Base-by-base conservation (phyloP, 2,888 invertebrate genomes). In the Amblyjoppa proteus region DNA sequence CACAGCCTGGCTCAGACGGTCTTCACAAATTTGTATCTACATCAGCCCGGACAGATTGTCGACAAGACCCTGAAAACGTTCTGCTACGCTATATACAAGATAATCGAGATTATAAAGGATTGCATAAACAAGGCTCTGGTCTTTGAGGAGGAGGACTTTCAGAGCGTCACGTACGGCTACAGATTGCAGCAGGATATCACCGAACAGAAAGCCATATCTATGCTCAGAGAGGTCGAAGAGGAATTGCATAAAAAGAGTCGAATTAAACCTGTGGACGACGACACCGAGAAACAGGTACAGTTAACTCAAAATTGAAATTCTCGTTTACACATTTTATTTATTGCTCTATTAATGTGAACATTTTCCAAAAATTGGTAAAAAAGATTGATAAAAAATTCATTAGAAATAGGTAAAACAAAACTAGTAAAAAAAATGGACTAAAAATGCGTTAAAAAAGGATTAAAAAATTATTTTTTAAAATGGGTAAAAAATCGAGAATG, bases 61-160 rank as follows among this genome's bases (percentile, higher is more conserved):
- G 98, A 99, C 92, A 97, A 97, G 92, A 95, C 97, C 6, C 94
- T 99, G 85, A 97, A 97, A 93, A 97, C 97, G 0, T 99, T 98
- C 94, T 97, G 97, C 91, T 96, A 98, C 89, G 97, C 97, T 73
- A 96, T 98, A 61, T 97, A 99, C 90, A 99, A 99, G 94, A 95
- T 98, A 49, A 96, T 99, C 85, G 98, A 98, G 92, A 96, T 98
- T 76, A 98, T 99, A 74, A 96, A 98, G 92, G 98, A 98, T 90
- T 97, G 97, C 92, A 97, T 98, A 82, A 97, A 97, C 92, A 97
- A 97, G 91, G 98, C 97, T 34, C 96, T 97, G 93, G 98, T 98
- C 16, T 98, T 97, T 94, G 98, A 98, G 94, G 98, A 99, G 94
- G 99, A 99, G 95, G 99, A 99, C 93, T 99, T 99, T 93, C 98